These are phyloP conservation scores for Gastracanthus pulcherrimus DNA, from an alignment of 2,888 invertebrate species.

Conservation along the genomic window DNA sequence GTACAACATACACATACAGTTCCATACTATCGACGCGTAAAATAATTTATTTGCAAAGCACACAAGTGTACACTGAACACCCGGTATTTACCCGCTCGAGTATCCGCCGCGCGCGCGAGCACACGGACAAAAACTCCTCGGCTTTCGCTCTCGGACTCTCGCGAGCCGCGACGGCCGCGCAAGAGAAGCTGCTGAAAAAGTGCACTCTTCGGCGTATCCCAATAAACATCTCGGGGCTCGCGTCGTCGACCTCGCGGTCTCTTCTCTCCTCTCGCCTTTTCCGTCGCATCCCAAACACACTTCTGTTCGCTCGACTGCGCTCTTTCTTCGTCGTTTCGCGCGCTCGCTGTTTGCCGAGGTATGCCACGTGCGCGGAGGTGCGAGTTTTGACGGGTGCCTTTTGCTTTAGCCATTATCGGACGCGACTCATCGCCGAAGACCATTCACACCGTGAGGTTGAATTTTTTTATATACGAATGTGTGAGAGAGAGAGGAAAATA, in stretches of 20 bases:
- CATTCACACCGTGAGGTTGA: background rate
- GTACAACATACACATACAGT: too few species aligned
- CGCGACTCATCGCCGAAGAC: background rate
- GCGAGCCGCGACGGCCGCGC: background rate
- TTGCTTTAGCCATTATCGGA: constrained; percentile 49
- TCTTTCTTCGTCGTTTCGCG: too few species aligned
- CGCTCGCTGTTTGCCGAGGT: constrained; percentile 25
- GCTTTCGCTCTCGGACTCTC: background rate
- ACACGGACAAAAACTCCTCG: background rate
- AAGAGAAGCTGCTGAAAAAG: too few species aligned
- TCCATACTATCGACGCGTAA: too few species aligned
- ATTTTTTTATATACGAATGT: background rate
- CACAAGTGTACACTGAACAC: background rate
- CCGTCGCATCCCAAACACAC: too few species aligned
- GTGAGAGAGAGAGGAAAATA: background rate
- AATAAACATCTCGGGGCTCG: constrained; percentile 24
- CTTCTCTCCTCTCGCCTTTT: background rate
- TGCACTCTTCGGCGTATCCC: constrained; percentile 26
- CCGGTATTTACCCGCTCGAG: background rate
- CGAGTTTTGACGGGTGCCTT: constrained; percentile 54
- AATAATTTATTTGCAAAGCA: background rate
- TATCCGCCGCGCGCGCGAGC: too few species aligned
- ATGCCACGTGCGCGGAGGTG: constrained; percentile 33
- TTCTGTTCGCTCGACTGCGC: too few species aligned
- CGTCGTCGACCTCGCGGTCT: background rate